These are phyloP conservation scores for Odontomyia ornata DNA, from an alignment of 2,888 invertebrate species.

Conservation along the genomic window DNA sequence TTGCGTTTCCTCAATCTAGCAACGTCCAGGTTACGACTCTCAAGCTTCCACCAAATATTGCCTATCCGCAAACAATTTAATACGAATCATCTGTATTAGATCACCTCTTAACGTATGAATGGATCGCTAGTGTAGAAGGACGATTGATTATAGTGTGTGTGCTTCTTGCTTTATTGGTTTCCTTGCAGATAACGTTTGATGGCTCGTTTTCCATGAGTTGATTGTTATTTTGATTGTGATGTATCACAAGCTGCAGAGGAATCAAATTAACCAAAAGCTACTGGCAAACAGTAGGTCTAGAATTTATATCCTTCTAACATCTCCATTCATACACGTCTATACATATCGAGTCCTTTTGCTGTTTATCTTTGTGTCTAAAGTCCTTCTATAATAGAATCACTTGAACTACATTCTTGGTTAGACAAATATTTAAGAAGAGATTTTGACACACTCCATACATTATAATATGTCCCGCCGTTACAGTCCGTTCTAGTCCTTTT, in stretches of 20 bases:
- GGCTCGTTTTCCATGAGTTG: not conserved
- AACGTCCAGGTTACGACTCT: no score
- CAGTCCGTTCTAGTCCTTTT: not conserved
- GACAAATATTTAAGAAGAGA: conserved; percentile 27
- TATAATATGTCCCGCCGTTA: not conserved
- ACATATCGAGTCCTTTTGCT: not conserved
- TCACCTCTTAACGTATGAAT: not conserved
- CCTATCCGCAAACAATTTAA: not conserved
- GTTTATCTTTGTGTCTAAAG: no score
- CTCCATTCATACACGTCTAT: not conserved
- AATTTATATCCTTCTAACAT: not conserved
- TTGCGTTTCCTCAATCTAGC: not conserved
- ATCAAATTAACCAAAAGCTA: not conserved
- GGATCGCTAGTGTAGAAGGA: not conserved
- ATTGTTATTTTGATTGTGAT: not conserved
- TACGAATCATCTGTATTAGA: not conserved
- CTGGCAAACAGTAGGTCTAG: not conserved
- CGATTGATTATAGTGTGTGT: not conserved
- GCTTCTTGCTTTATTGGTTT: not conserved
- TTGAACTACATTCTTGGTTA: not conserved
- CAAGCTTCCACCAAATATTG: not conserved
- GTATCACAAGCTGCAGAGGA: not conserved
- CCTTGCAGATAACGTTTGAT: not conserved
- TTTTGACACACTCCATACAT: conserved; percentile 27
- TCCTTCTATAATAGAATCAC: no score